Evolutionary conservation across 92 coral and sea anemone species (phyloP).

Genomic region (Siderastrea radians): DNA sequence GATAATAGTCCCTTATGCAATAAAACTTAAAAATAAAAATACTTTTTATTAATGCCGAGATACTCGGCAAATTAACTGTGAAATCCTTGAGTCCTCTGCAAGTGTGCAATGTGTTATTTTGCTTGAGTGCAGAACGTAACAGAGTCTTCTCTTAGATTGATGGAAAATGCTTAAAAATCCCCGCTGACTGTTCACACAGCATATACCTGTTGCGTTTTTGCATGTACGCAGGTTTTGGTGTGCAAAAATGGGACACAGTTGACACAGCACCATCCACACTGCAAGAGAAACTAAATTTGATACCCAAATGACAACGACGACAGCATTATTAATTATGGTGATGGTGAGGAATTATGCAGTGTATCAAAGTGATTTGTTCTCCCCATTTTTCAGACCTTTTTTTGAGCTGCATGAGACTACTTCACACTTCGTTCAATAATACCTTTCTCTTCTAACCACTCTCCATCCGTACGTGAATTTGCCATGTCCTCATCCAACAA

Average conservation of each 20-base stretch:
- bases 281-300: neutral
- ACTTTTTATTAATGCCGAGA: slow-evolving; percentile 7
- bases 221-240: no score
- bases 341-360: no score
- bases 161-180: no score
- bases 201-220: no score
- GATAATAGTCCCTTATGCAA: slow-evolving; percentile 14
- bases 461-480: neutral
- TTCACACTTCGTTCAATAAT: no score
- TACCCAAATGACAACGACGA: no score
- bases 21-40: slow-evolving; percentile 32
- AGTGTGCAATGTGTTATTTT: neutral
- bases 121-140: neutral
- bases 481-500: neutral
- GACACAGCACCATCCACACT: neutral
- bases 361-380: no score
- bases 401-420: no score
- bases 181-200: no score
- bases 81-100: neutral
- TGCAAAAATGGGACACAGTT: neutral
- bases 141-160: neutral
- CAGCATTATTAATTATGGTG: no score
- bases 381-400: no score
- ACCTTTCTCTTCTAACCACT: no score
- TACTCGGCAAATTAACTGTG: slow-evolving; percentile 1